Percentiles rank a stretch among this genome's conserved stretches.
These are phyloP conservation scores for Miichthys miiuy DNA, from an alignment of 2,797 vertebrate genomes.

Conservation along the genomic window DNA sequence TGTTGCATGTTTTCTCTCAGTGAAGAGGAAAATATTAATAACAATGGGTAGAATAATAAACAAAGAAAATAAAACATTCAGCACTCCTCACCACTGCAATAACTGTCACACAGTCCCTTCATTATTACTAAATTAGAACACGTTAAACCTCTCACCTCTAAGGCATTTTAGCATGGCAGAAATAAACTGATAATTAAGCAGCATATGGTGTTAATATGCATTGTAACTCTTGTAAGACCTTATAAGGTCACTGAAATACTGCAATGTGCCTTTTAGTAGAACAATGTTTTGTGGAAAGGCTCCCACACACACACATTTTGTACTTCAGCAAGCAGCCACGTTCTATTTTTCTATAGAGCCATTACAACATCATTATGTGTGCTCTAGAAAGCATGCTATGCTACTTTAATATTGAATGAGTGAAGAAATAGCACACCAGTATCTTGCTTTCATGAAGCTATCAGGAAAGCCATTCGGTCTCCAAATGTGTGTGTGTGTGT, in stretches of 20 bases:
- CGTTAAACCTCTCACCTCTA: background rate
- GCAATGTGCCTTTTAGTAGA: background rate
- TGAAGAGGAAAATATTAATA: too few relatives aligned
- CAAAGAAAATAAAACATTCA: background rate
- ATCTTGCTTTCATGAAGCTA: conserved; percentile 65
- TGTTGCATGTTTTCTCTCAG: background rate
- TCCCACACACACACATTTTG: conserved; percentile 6
- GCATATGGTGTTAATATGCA: too few relatives aligned
- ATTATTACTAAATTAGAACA: background rate
- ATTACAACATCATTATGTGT: conserved; percentile 70
- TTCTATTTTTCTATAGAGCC: conserved; percentile 60
- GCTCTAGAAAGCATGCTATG: conserved; percentile 69
- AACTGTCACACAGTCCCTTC: background rate
- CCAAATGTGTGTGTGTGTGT: conserved; percentile 49
- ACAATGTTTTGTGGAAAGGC: background rate
- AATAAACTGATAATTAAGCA: background rate
- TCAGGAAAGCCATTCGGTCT: conserved; percentile 69
- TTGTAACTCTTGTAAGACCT: background rate
- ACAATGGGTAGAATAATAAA: too few relatives aligned
- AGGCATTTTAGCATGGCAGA: background rate
- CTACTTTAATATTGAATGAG: conserved; percentile 80
- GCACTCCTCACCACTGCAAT: background rate
- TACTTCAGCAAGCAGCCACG: conserved; percentile 23
- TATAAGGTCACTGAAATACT: background rate
- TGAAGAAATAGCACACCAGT: conserved; percentile 58